Base-by-base conservation (phyloP, 1,140 invertebrate genomes). In the Achroia grisella region DNA sequence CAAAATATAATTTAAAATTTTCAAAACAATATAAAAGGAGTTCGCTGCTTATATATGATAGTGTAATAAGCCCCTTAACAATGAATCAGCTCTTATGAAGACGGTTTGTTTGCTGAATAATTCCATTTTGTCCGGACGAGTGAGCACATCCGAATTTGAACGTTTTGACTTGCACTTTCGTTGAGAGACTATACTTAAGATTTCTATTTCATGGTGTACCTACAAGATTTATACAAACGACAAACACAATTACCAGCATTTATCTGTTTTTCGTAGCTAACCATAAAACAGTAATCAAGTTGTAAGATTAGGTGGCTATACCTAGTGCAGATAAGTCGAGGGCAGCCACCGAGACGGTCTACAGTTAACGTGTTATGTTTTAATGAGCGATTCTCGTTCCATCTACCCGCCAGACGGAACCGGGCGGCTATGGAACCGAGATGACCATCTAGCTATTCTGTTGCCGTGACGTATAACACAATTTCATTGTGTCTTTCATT, bases 321-420 rank as follows among this genome's bases (percentile, higher is more conserved):
- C 17, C 59, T 50, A 48, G 39, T 32, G n/a, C 35, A 46, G 29
- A 53, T 39, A 48, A 58, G 52, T 48, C 50, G 59, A 39, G 50
- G 48, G 62, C 66, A 61, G 44, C 54, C 51, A 69, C 58, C 71
- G 70, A 51, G 57, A 69, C 68, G 63, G 27, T 43, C 56, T 69
- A 73, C 73, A 65, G 73, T 77, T 76, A 77, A 52, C 43, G 43
- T 57, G 62, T 63, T 67, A 61, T 50, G 65, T 67, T 66, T 58
- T 60, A 70, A 66, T 66, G 62, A 62, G 34, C 53, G 57, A 23
- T 3, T 23, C 17, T 44, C 44, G 54, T 36, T 53, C 62, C 53
- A 62, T 45, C 66, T 62, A 49, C 53, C 45, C 63, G 57, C 33
- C 36, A 47, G 39, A 56, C 57, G 60, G 54, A 68, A 52, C 59